Evolutionary conservation across 2,113 vertebrate species (phyloP), one percentile per base, ranked within the genome.

Genomic region (Rhinogobius similis): DNA sequence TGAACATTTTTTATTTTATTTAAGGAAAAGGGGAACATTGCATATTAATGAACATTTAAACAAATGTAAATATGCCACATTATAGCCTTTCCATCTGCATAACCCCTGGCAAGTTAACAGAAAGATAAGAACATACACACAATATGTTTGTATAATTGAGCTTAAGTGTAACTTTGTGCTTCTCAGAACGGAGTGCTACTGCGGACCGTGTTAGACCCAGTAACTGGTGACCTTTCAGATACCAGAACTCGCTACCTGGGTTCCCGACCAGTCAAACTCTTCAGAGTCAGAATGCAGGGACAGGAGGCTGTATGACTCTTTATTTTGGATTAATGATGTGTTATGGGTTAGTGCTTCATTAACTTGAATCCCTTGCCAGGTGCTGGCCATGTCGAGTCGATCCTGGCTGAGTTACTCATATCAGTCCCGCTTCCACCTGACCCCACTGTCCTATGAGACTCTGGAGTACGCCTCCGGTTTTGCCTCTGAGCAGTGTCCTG

Each of bases 401-500:
- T 99, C 98, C 0, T 99, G 98, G 98, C 91, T 99, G 65, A 99
- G 97, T 79, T 99, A 99, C 72, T 98, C 96, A 0, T 99, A 99
- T 71, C 98, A 99, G 77, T 98, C 97, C 1, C 96, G 97, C 14
- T 99, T 99, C 90, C 98, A 99, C 80, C 87, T 99, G 71, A 99
- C 97, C 0, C 97, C 98, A 0, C 81, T 99, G 32, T 99, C 98
- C 0, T 99, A 99, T 0, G 98, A 99, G 82, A 98, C 98, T 0
- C 89, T 99, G 81, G 98, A 99, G 82, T 99, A 98, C 61, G 98
- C 98, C 0, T 99, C 98, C 21, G 97, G 98, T 39, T 99, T 99
- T 13, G 98, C 98, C 11, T 99, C 98, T 0, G 98, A 99, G 77
- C 98, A 99, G 77, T 99, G 98, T 71, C 98, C 98, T 0, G 98